These are phyloP conservation scores for Stomorhina lunata DNA, from an alignment of 2,888 invertebrate genomes.

Conservation along the genomic window DNA sequence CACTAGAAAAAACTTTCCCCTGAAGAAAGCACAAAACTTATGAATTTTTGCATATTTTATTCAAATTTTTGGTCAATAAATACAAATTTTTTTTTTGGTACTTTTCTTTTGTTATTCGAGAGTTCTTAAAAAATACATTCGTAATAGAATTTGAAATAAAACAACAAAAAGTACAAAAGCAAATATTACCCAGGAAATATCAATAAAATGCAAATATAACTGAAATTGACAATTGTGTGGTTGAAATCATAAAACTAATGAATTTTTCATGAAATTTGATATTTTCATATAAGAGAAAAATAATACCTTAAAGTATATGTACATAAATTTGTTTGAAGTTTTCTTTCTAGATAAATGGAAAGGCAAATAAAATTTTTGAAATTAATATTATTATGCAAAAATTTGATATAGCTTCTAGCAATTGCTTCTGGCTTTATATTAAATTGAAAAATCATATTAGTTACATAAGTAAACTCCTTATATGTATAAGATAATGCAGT, in stretches of 20 bases:
- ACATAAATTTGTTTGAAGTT: no score
- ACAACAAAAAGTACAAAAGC: neutral
- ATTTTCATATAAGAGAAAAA: neutral
- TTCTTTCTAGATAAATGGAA: no score
- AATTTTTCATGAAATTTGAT: conserved; percentile 4
- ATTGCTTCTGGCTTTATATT: no score
- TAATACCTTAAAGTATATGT: no score
- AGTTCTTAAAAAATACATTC: neutral
- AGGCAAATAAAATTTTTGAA: no score
- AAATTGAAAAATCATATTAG: no score
- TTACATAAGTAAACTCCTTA: no score
- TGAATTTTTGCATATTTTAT: conserved; percentile 11
- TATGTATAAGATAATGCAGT: no score
- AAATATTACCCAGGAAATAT: neutral
- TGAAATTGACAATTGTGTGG: conserved; percentile 27
- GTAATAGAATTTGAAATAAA: neutral
- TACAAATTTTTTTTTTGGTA: neutral
- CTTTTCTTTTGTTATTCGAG: neutral
- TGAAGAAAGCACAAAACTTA: neutral
- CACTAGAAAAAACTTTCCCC: neutral
- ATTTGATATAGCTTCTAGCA: no score
- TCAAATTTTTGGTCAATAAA: conserved; percentile 15
- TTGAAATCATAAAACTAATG: conserved; percentile 7
- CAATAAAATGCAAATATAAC: conserved; percentile 34
- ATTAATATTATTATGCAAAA: no score